These are phyloP conservation scores for Hapalemur alaotrensis DNA, from an alignment of 2,797 vertebrate genomes.

Conservation along the genomic window DNA sequence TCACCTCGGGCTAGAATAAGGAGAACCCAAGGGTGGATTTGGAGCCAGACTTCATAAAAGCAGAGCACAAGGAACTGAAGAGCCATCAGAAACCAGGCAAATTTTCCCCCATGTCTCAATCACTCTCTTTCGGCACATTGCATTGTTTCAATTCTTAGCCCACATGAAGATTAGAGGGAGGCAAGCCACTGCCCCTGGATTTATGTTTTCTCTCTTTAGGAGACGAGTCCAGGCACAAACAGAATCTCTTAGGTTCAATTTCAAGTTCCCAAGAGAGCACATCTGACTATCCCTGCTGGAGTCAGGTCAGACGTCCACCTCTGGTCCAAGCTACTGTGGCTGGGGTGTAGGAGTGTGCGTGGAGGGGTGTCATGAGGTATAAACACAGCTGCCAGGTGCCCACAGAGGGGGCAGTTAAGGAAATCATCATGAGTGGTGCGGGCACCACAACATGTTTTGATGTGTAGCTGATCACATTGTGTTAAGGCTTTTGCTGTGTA, in stretches of 20 bases:
- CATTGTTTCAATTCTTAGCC: neutral
- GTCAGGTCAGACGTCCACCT: neutral
- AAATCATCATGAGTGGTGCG: neutral
- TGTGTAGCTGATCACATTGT: neutral
- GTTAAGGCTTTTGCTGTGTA: neutral
- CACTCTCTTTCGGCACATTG: neutral
- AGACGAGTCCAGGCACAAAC: neutral
- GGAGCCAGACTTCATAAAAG: neutral
- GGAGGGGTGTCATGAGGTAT: neutral
- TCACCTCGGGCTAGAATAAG: neutral
- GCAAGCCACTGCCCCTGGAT: neutral
- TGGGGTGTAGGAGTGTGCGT: neutral
- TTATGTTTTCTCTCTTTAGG: neutral
- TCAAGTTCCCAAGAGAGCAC: neutral
- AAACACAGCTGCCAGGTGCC: neutral
- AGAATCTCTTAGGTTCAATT: neutral
- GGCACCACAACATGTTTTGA: no score
- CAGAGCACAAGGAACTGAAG: neutral
- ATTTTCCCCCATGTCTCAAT: accelerated
- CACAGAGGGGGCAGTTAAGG: neutral
- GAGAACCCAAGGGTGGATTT: neutral
- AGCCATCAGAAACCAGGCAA: neutral
- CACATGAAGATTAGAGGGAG: neutral
- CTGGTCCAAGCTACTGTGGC: neutral
- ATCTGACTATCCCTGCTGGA: neutral